These are phyloP conservation scores for Pholis gunnellus DNA, from an alignment of 2,113 vertebrate genomes.

Conservation along the genomic window DNA sequence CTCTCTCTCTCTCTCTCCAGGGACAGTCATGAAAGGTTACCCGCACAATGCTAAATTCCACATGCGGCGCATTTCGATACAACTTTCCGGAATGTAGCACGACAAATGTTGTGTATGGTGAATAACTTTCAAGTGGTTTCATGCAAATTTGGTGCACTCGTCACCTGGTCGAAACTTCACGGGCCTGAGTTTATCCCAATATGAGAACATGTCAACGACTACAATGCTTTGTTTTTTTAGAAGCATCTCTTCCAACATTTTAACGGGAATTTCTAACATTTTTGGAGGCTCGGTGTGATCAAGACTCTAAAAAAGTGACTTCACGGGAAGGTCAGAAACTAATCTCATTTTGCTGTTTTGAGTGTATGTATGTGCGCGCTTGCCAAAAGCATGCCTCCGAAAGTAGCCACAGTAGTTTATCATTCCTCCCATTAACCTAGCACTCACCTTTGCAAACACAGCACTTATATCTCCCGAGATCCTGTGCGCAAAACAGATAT, in stretches of 20 bases:
- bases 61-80: slow-evolving; percentile 18
- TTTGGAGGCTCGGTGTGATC: slow-evolving; percentile 30
- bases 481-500: slow-evolving; percentile 34
- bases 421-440: slow-evolving; percentile 72
- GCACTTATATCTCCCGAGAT: slow-evolving; percentile 50
- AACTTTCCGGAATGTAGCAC: slow-evolving; percentile 10
- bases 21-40: slow-evolving; percentile 66
- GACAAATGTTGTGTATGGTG: neutral
- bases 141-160: neutral
- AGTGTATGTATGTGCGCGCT: slow-evolving; percentile 30
- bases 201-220: neutral
- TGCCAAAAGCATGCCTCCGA: slow-evolving; percentile 55
- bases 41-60: slow-evolving; percentile 44
- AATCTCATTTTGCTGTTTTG: slow-evolving; percentile 52
- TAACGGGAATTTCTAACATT: neutral
- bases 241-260: slow-evolving; percentile 29
- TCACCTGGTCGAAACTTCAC: neutral
- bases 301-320: slow-evolving; percentile 44
- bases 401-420: slow-evolving; percentile 65
- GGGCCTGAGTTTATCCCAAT: neutral
- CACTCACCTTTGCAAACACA: slow-evolving; percentile 67
- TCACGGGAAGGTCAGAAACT: slow-evolving; percentile 60
- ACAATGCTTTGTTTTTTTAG: neutral
- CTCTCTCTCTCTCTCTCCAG: neutral
- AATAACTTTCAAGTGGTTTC: neutral